These are phyloP conservation scores for Hippocampus comes DNA, from an alignment of 2,113 vertebrate species.

Conservation along the genomic window DNA sequence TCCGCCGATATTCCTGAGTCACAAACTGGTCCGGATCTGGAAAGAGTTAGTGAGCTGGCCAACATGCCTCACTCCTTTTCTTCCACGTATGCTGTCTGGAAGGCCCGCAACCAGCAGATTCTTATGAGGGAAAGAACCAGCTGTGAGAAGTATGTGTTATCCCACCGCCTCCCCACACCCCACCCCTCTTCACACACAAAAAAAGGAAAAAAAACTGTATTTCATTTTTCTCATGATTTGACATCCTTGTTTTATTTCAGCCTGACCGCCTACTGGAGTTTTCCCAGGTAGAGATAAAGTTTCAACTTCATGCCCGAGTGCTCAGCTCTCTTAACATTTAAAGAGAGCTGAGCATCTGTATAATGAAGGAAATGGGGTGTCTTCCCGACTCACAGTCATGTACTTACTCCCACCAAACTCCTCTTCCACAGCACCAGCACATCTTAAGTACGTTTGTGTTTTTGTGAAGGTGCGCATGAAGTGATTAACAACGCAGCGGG, in stretches of 20 bases:
- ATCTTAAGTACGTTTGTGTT: neutral
- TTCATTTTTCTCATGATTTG: conserved; percentile 12
- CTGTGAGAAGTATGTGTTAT: conserved; percentile 11
- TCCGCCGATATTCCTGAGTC: conserved; percentile 53
- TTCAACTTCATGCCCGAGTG: conserved; percentile 41
- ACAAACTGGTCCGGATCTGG: conserved; percentile 66
- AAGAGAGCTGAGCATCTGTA: conserved; percentile 9
- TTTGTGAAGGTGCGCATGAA: neutral
- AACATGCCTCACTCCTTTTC: conserved; percentile 59
- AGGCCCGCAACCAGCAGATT: conserved; percentile 60
- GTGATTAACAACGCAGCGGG: neutral
- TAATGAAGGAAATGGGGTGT: conserved; percentile 43
- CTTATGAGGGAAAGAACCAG: conserved; percentile 45
- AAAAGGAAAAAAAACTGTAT: conserved; percentile 5
- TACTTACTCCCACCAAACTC: conserved; percentile 16
- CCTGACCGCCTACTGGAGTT: neutral
- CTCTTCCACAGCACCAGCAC: neutral
- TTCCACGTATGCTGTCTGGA: conserved; percentile 58
- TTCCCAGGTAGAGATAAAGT: conserved; percentile 16
- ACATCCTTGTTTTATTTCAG: conserved; percentile 4
- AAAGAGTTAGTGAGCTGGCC: conserved; percentile 62
- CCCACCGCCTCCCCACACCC: too few species aligned
- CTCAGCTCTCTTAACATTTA: conserved; percentile 33
- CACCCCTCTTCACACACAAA: too few species aligned
- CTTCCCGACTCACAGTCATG: conserved; percentile 18